Evolutionary conservation across 2,113 vertebrate species (phyloP), one percentile per base, ranked within the genome.

Genomic region (Cairina moschata): DNA sequence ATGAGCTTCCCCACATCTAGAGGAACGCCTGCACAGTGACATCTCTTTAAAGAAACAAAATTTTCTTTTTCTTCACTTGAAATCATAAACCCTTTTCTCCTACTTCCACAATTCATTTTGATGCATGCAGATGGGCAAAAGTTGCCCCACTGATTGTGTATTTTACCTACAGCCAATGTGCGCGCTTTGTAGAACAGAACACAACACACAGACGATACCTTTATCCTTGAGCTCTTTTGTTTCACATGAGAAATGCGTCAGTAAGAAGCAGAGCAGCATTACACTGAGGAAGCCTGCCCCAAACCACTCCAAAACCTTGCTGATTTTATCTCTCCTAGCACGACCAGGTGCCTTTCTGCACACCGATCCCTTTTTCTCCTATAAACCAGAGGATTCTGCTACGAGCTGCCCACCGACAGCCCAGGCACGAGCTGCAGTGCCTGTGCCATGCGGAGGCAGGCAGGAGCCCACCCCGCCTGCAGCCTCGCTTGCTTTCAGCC

Each of bases 391-490:
- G 60, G 18, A 88, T 34, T 4, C 23, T 48, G 42, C 32, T 46
- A 5, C 0, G 3, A 50, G 50, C n/a, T 63, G 25, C 29, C 87
- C 21, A 16, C 0, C 0, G 46, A 9, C 9, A 28, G 28, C 13
- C 40, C 0, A 7, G 52, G 40, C 44, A 36, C 0, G 11, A 76
- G 59, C 18, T 5, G 31, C 63, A 62, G 83, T 25, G 48, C 48
- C 48, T 23, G 48, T 12, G 22, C 67, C 82, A 1, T 6, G 1
- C 1, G 0, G 52, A 48, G 54, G 44, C 50, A 0, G 10, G 11
- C 17, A 50, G 29, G 6, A 76, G 55, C 62, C 21, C 48, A 68
- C 48, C 32, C 46, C 3, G 2, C 56, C 67, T 9, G 1, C 32
- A 2, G 50, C 11, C 56, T 29, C 1, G 1, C 26, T 60, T 50